Conservation (phyloP, 2,113 vertebrate genomes). For the Lucifuga dentata region DNA sequence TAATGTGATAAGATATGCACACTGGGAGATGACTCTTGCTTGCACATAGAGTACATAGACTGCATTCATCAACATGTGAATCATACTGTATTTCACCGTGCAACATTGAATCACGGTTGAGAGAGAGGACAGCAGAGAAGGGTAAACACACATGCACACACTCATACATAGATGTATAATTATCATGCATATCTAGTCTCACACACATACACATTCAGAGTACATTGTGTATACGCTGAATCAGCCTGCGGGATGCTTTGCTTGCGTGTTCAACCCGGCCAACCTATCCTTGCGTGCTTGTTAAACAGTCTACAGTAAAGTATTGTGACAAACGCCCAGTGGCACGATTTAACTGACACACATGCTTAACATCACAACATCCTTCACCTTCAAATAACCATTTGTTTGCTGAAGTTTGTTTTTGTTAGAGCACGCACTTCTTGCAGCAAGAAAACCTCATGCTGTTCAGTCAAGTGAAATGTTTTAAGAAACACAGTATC, state of each 20-base stretch:
- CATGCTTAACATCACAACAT: constrained; percentile 51
- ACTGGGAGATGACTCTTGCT: background rate
- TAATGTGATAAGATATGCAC: background rate
- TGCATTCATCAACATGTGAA: constrained; percentile 13
- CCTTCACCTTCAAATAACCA: constrained; percentile 39
- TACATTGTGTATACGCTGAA: background rate
- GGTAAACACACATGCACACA: constrained; percentile 3
- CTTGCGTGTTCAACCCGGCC: constrained; percentile 40
- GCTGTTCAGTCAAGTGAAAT: background rate
- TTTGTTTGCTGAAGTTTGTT: background rate
- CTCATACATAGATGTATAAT: background rate
- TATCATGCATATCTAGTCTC: constrained; percentile 19
- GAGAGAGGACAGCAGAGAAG: constrained; percentile 5
- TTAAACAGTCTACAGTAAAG: constrained; percentile 37
- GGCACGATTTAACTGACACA: constrained; percentile 60
- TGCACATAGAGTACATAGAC: background rate
- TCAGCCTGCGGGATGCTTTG: constrained; percentile 24
- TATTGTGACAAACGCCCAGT: constrained; percentile 53
- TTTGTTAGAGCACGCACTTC: background rate
- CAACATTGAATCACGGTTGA: constrained; percentile 17
- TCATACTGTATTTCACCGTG: background rate
- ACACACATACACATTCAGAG: background rate
- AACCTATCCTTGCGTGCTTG: constrained; percentile 33
- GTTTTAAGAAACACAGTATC: background rate
- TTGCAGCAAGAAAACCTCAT: background rate